Percentiles rank a stretch among this genome's conserved stretches.
These are phyloP conservation scores for Trachelus tabidus DNA, from an alignment of 2,888 invertebrate species.

Conservation along the genomic window DNA sequence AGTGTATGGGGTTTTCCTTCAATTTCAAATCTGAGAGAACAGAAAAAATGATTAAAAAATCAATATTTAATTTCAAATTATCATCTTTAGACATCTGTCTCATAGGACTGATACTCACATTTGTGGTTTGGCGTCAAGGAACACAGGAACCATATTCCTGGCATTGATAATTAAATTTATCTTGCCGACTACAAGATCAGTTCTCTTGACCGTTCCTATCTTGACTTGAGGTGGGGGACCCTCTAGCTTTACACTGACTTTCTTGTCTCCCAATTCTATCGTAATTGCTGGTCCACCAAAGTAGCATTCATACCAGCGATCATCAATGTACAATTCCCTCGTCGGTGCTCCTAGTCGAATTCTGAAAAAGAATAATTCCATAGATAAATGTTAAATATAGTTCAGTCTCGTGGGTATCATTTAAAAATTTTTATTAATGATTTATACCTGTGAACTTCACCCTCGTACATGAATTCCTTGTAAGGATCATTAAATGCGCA, in stretches of 20 bases:
- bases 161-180: constrained; percentile 88
- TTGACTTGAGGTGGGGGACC: constrained; percentile 95
- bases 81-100: not conserved
- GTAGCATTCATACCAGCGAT: constrained; percentile 89
- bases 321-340: constrained; percentile 90
- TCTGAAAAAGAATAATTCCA: constrained; percentile 64
- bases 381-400: constrained; percentile 13
- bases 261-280: constrained; percentile 82
- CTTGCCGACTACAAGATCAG: constrained; percentile 86
- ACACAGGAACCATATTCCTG: constrained; percentile 81
- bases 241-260: constrained; percentile 83
- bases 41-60: constrained; percentile 17
- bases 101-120: constrained; percentile 60
- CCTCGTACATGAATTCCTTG: constrained; percentile 79
- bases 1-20: constrained; percentile 79
- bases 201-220: constrained; percentile 81
- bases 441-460: constrained; percentile 71
- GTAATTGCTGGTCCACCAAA: constrained; percentile 90
- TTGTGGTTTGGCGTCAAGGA: constrained; percentile 86
- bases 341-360: constrained; percentile 93
- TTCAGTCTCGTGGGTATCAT: not conserved
- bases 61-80: not conserved
- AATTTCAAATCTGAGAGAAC: constrained; percentile 70
- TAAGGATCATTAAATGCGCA: constrained; percentile 76
- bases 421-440: not conserved